Conservation (phyloP, 2,797 vertebrate genomes). For the Ptychobarbus kaznakovi region DNA sequence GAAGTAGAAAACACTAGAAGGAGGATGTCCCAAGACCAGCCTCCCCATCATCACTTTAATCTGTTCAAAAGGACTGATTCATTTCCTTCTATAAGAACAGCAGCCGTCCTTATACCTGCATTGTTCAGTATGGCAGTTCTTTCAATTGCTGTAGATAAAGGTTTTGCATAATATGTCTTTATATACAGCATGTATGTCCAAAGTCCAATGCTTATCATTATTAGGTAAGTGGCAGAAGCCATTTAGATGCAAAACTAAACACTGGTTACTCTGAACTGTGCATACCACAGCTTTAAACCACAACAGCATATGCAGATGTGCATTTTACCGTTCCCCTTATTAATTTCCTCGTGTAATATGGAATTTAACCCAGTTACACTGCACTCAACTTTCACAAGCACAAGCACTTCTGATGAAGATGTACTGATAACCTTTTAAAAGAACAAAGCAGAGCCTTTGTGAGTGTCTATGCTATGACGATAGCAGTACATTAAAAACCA, state of each 20-base stretch:
- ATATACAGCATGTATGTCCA: not conserved
- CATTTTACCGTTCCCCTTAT: not conserved
- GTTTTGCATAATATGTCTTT: not conserved
- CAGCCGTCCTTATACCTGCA: not conserved
- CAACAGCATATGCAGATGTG: slow-evolving; percentile 7
- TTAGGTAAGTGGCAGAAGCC: not conserved
- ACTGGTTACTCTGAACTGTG: not conserved
- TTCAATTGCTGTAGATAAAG: not conserved
- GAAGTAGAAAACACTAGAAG: slow-evolving; percentile 19
- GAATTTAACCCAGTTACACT: slow-evolving; percentile 12
- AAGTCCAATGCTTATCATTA: slow-evolving; percentile 21
- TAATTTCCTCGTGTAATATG: not conserved
- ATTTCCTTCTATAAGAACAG: slow-evolving; percentile 13
- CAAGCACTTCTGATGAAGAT: not conserved
- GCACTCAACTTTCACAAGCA: slow-evolving; percentile 1
- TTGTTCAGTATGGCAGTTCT: not conserved
- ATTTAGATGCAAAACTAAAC: slow-evolving; percentile 16
- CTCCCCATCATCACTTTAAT: slow-evolving; percentile 6
- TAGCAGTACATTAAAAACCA: not conserved
- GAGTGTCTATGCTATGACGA: not conserved
- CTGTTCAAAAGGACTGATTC: slow-evolving; percentile 9
- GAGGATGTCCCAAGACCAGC: slow-evolving; percentile 31
- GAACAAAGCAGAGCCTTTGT: slow-evolving; percentile 16
- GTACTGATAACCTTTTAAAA: slow-evolving; percentile 3
- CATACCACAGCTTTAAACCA: not conserved